Evolutionary conservation across 2,113 vertebrate genomes (phyloP).

Genomic region (Rhinogobius similis): DNA sequence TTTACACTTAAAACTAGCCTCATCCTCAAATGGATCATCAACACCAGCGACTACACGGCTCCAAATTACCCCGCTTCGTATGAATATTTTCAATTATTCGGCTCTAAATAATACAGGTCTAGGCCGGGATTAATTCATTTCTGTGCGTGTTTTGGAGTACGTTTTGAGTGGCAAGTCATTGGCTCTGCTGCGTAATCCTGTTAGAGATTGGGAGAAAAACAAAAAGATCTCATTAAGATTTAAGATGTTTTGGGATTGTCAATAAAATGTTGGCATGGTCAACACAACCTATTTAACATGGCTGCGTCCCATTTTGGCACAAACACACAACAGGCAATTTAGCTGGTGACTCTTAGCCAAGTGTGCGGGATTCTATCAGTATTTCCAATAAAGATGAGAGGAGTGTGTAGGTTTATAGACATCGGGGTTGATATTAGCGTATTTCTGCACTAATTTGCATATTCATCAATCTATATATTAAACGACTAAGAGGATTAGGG

Average conservation of each 20-base stretch:
- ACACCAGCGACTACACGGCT: slow-evolving; percentile 68
- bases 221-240: slow-evolving; percentile 66
- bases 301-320: slow-evolving; percentile 41
- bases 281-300: slow-evolving; percentile 22
- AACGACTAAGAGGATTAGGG: background rate
- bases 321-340: background rate
- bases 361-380: background rate
- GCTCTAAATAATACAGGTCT: slow-evolving; percentile 58
- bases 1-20: slow-evolving; percentile 69
- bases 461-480: background rate
- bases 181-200: slow-evolving; percentile 59
- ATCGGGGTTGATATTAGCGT: background rate
- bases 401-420: background rate
- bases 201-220: slow-evolving; percentile 51
- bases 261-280: slow-evolving; percentile 47
- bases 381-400: background rate
- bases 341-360: slow-evolving; percentile 22
- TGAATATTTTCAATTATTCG: slow-evolving; percentile 72
- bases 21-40: slow-evolving; percentile 66
- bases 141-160: slow-evolving; percentile 32
- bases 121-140: slow-evolving; percentile 51
- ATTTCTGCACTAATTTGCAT: background rate
- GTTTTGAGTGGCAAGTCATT: slow-evolving; percentile 53
- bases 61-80: slow-evolving; percentile 63
- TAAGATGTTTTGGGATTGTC: slow-evolving; percentile 50